phyloP scores from a whole-genome alignment of 2,888 invertebrate genomes.

The Neelides folsomi region DNA sequence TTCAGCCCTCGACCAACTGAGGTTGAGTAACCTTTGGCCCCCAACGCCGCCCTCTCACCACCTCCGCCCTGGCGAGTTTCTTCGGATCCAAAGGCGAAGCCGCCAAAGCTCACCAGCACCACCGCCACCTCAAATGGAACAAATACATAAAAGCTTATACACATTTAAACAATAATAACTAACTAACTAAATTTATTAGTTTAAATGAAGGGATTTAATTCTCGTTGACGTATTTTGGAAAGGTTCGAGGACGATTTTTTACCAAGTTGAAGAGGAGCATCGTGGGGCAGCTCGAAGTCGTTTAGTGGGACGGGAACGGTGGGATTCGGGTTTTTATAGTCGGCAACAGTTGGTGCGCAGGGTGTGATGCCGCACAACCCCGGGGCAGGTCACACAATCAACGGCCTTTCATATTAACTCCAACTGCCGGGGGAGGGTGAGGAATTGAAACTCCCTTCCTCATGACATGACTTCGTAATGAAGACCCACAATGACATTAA shows the following conservation, averaged over 20 bases:
- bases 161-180: not conserved
- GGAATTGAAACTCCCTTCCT: no score
- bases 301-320: not conserved
- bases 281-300: constrained; percentile 7
- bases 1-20: constrained; percentile 1
- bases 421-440: no score
- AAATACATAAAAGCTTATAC: no score
- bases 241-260: constrained; percentile 10
- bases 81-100: not conserved
- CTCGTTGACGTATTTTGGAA: no score
- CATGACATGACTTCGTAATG: no score
- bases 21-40: constrained; percentile 9
- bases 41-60: constrained; percentile 13
- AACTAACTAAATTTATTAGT: no score
- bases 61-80: not conserved
- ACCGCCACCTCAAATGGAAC: not conserved
- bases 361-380: no score
- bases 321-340: not conserved
- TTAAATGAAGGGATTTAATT: no score
- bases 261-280: constrained; percentile 23
- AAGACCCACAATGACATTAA: no score
- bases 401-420: no score
- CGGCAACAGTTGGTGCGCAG: no score
- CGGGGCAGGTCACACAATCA: no score
- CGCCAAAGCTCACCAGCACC: not conserved